Percentiles rank a stretch among this genome's conserved stretches.
phyloP scores from a whole-genome alignment of 2,113 vertebrate genomes.

The Prietella phreatophila region DNA sequence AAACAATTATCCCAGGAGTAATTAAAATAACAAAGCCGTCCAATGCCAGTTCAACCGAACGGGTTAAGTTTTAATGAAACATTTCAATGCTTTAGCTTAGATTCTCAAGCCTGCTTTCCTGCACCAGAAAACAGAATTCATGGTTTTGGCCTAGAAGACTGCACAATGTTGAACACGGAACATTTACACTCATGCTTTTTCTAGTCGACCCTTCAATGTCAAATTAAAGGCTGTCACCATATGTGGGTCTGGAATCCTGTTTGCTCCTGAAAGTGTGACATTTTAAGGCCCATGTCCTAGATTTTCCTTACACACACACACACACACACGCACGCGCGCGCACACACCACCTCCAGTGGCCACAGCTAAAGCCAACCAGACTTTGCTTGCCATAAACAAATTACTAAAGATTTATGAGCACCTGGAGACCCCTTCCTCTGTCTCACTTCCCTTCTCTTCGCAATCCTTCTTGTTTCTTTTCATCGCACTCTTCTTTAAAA shows the following conservation, averaged over 20 bases:
- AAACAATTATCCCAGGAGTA: conserved; percentile 72
- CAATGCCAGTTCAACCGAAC: conserved; percentile 73
- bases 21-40: conserved; percentile 71
- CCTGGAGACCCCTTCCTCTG: conserved; percentile 50
- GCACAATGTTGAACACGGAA: neutral
- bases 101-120: neutral
- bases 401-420: conserved; percentile 63
- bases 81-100: neutral
- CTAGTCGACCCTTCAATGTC: conserved; percentile 30
- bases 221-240: conserved; percentile 27
- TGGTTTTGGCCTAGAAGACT: neutral
- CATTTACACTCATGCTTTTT: neutral
- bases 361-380: conserved; percentile 48
- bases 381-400: conserved; percentile 63
- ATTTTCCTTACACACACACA: conserved; percentile 37
- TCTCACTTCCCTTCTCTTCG: neutral
- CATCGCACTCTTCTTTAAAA: conserved; percentile 2
- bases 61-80: conserved; percentile 48
- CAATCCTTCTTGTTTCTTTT: neutral
- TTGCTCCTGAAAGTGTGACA: conserved; percentile 46
- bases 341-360: conserved; percentile 45
- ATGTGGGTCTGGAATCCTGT: conserved; percentile 47
- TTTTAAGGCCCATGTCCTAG: conserved; percentile 46
- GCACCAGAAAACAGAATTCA: neutral
- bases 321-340: neutral